Percentiles rank a stretch among this genome's conserved stretches.
These are phyloP conservation scores for Mus pahari DNA, from an alignment of 2,113 vertebrate species.

Conservation along the genomic window DNA sequence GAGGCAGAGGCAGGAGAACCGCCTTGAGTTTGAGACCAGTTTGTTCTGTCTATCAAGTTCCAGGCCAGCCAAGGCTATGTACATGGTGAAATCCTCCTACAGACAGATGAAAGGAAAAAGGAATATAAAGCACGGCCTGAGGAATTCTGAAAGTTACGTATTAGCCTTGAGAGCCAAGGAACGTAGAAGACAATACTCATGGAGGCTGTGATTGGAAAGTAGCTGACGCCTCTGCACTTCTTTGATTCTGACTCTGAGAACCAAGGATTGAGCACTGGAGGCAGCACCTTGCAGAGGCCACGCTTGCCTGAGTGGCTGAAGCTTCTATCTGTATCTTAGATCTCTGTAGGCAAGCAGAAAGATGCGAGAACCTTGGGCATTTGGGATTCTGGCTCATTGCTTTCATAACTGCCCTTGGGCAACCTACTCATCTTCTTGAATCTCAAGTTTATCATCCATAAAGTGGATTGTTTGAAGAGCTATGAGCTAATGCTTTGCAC, in stretches of 20 bases:
- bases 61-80: not conserved
- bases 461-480: constrained; percentile 11
- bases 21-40: not conserved
- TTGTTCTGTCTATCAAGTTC: not conserved
- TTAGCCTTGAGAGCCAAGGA: not conserved
- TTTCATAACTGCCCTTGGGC: not conserved
- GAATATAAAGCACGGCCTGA: not conserved
- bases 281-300: not conserved
- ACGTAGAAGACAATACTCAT: not conserved
- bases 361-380: not conserved
- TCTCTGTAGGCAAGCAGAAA: not conserved
- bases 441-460: not conserved
- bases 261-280: not conserved
- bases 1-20: not conserved
- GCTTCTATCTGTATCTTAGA: not conserved
- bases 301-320: not conserved
- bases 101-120: not conserved
- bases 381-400: not conserved
- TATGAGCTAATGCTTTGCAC: not conserved
- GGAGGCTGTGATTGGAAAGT: not conserved
- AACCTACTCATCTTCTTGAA: not conserved
- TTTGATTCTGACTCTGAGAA: not conserved
- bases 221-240: not conserved
- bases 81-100: not conserved
- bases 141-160: not conserved